Conservation (phyloP, 2,888 invertebrate species). For the Ophioninae sp. region DNA sequence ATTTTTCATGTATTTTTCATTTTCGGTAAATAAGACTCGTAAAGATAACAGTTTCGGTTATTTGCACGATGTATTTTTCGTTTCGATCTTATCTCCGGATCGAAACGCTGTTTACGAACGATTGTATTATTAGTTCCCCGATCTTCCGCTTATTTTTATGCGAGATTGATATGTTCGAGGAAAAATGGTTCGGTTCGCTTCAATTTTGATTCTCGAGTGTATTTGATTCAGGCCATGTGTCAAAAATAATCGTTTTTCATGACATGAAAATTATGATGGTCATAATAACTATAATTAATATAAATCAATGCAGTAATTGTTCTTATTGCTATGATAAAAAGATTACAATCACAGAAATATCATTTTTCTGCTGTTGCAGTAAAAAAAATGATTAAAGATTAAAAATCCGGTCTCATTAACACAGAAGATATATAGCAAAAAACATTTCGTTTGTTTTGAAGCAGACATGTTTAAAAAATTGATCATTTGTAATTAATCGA, state of each 20-base stretch:
- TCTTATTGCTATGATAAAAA: neutral
- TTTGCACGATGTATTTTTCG: neutral
- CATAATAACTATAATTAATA: neutral
- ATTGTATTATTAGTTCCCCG: neutral
- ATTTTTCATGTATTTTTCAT: neutral
- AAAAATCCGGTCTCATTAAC: no score
- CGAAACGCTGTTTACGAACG: conserved; percentile 4
- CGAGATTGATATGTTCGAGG: neutral
- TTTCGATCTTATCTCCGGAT: conserved; percentile 6
- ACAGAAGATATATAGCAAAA: no score
- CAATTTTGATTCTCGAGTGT: neutral
- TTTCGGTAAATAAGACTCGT: neutral
- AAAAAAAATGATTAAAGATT: no score
- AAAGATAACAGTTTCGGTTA: neutral
- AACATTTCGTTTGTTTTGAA: neutral
- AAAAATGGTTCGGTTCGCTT: neutral
- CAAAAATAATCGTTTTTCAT: neutral
- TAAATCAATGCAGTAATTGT: neutral
- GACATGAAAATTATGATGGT: neutral
- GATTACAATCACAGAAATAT: neutral
- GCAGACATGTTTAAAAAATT: neutral
- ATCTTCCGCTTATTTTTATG: neutral
- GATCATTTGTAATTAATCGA: neutral
- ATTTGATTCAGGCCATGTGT: neutral
- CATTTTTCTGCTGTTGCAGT: no score